Conservation (phyloP, 1,140 invertebrate species). For the Aricia agestis region DNA sequence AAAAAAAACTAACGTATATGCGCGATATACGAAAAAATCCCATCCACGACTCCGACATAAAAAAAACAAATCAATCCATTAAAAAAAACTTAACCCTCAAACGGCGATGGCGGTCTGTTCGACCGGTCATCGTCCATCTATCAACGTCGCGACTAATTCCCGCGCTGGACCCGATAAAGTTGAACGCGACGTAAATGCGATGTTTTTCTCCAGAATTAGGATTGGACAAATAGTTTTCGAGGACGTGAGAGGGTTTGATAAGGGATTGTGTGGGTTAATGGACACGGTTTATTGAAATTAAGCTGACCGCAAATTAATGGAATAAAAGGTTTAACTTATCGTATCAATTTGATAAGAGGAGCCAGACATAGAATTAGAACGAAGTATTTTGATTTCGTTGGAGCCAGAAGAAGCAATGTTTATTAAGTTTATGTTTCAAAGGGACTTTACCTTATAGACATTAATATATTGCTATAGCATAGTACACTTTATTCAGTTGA, state of each 20-base stretch:
- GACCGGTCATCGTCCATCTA: conserved; percentile 40
- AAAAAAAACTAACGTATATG: too few relatives aligned
- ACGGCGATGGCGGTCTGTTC: conserved; percentile 34
- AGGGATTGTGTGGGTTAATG: conserved; percentile 39
- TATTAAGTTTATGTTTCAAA: too few relatives aligned
- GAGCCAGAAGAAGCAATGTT: too few relatives aligned
- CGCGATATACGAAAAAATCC: too few relatives aligned
- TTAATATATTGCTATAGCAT: too few relatives aligned
- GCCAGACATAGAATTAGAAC: too few relatives aligned
- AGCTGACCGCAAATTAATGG: neutral
- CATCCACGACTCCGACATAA: too few relatives aligned
- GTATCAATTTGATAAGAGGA: too few relatives aligned
- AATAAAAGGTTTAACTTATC: too few relatives aligned
- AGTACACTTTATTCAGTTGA: too few relatives aligned
- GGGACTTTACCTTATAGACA: too few relatives aligned
- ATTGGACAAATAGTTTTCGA: conserved; percentile 55
- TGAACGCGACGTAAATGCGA: conserved; percentile 48
- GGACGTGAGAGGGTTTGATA: conserved; percentile 51
- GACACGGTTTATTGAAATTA: conserved; percentile 16
- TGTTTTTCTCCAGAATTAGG: conserved; percentile 48
- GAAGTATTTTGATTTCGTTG: too few relatives aligned
- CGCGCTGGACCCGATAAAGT: conserved; percentile 47
- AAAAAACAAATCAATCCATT: neutral
- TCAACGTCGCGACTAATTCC: conserved; percentile 60
- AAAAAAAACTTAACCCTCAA: conserved; percentile 26